Conservation (phyloP, 2,797 vertebrate genomes). For the Tamandua tetradactyla region DNA sequence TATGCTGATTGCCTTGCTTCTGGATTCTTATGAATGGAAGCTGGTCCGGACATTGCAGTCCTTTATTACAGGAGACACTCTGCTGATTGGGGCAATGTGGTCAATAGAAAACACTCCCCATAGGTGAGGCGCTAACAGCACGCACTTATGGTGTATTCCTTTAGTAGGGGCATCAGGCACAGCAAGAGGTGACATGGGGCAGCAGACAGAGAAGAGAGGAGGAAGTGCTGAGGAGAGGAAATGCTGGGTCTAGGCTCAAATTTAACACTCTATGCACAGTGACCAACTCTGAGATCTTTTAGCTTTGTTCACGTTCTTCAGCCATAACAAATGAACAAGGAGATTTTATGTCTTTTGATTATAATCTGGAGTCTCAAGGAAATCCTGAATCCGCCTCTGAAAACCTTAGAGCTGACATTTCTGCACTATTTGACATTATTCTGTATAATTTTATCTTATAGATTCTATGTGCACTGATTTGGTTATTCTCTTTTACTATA, state of each 20-base stretch:
- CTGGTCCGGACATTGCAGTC: background rate
- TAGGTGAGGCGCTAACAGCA: background rate
- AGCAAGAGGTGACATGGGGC: background rate
- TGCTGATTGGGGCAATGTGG: background rate
- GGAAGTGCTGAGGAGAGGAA: background rate
- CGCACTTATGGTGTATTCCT: background rate
- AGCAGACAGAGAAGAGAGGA: background rate
- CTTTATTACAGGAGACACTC: background rate
- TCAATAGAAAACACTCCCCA: background rate
- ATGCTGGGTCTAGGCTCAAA: background rate
- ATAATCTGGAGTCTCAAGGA: background rate
- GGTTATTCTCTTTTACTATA: background rate
- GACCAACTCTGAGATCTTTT: background rate
- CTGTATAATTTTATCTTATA: background rate
- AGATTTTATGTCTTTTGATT: background rate
- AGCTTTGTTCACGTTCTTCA: background rate
- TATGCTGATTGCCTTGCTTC: background rate
- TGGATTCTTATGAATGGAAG: background rate
- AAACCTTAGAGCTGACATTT: background rate
- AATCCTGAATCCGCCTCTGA: background rate
- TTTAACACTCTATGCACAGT: background rate
- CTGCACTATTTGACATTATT: background rate
- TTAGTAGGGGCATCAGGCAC: background rate
- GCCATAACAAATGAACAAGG: background rate
- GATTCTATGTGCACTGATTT: background rate